phyloP scores from a whole-genome alignment of 1,140 invertebrate species.

The Phymastichus coffea region DNA sequence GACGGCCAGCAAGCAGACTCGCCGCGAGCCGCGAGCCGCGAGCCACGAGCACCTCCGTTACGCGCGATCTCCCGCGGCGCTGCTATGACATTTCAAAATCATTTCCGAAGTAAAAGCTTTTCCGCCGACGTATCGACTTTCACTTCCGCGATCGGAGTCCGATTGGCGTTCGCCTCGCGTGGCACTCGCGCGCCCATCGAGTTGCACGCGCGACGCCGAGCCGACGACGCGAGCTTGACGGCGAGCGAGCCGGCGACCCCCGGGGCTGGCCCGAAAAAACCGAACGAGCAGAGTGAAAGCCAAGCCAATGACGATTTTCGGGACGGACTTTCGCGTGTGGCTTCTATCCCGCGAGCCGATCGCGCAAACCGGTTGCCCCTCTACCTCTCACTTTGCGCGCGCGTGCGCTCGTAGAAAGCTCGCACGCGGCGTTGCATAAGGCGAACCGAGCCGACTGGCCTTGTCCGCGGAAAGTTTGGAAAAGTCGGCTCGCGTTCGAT shows the following conservation, averaged over 20 bases:
- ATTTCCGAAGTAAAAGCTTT: slow-evolving; percentile 39
- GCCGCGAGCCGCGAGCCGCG: not conserved
- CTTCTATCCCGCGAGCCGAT: too few relatives aligned
- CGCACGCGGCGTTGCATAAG: too few relatives aligned
- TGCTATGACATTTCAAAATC: slow-evolving; percentile 35
- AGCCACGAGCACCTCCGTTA: not conserved
- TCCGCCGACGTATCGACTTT: slow-evolving; percentile 38
- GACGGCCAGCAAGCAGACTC: not conserved
- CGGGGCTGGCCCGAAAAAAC: not conserved
- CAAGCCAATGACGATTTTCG: not conserved
- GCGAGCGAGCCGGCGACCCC: not conserved
- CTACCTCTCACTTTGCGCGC: too few relatives aligned
- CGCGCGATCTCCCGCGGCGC: slow-evolving; percentile 12
- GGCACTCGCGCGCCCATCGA: not conserved
- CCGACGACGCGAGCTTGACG: not conserved
- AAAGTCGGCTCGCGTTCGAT: too few relatives aligned
- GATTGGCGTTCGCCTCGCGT: slow-evolving; percentile 33
- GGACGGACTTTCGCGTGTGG: slow-evolving; percentile 32
- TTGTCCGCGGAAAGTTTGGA: too few relatives aligned
- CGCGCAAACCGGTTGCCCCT: slow-evolving; percentile 30
- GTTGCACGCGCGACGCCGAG: not conserved
- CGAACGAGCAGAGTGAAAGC: not conserved
- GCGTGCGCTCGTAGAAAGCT: too few relatives aligned
- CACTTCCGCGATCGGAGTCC: slow-evolving; percentile 44
- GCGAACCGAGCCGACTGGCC: too few relatives aligned